Base-by-base conservation (phyloP, 2,113 vertebrate species). In the Chinchilla lanigera region DNA sequence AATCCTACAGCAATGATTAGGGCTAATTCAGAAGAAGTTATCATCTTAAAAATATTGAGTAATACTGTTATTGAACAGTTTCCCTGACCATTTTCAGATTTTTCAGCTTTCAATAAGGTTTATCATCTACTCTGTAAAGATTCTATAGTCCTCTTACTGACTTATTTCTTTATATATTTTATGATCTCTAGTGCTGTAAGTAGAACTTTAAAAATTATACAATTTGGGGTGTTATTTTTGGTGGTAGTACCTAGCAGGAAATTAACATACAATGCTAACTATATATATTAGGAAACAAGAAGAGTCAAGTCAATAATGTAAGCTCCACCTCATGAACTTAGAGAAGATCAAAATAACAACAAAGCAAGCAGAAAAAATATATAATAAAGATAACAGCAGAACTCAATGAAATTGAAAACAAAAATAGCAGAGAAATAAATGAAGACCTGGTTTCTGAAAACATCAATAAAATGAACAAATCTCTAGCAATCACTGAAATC, bases 61-160 rank as follows among this genome's bases (percentile, higher is more conserved):
- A n/a, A 63, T 69, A 22, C 17, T 63, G 26, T 61, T 50, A 60
- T 41, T 61, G 52, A 93, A 69, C 28, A 91, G 58, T 63, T 93
- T 44, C 56, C 52, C 52, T 93, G 35, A 65, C n/a, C 41, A 86
- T 90, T 60, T 84, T 84, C 38, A 65, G 54, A 89, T 16, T 86
- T 97, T 88, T 77, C 56, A 52, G 58, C 12, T 86, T 91, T 87
- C 63, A 81, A 19, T 73, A 94, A 91, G 50, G 26, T 65, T 94
- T 77, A 84, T 89, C 19, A 89, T 50, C 85, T 83, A 50, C 17
- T 83, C 8, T n/a, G 47, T 89, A 80, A 86, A 85, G 38, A 85
- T 89, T 89, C 81, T 60, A 4, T 89, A 83, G 12, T 91, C 47
- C 24, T 93, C 38, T 12, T 85, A 33, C 73, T 89, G 44, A 85